Conservation (phyloP, 2,113 vertebrate genomes). For the Rutilus rutilus region DNA sequence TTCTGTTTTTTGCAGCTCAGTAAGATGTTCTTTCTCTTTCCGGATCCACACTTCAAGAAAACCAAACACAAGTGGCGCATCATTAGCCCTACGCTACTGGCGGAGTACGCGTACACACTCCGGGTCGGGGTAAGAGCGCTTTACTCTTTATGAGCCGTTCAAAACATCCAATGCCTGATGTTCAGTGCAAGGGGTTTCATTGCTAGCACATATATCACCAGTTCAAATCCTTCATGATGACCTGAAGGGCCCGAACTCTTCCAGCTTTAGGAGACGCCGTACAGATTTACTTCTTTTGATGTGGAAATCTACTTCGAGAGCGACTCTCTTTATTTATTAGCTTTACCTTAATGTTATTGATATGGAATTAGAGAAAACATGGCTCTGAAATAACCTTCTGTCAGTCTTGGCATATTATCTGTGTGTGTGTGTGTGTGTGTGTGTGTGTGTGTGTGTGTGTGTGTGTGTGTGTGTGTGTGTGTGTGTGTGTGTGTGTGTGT, state of each 20-base stretch:
- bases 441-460: too few relatives aligned
- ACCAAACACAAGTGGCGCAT: constrained; percentile 96
- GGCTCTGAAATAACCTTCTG: too few relatives aligned
- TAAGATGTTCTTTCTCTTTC: constrained; percentile 87
- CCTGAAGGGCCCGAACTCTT: background rate
- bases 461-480: background rate
- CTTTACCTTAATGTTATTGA: background rate
- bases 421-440: background rate
- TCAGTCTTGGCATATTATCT: too few relatives aligned
- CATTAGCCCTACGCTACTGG: constrained; percentile 87
- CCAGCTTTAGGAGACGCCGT: too few relatives aligned
- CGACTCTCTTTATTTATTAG: background rate
- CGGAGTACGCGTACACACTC: constrained; percentile 89
- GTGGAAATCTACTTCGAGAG: background rate
- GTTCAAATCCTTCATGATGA: background rate
- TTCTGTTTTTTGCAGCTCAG: constrained; percentile 66
- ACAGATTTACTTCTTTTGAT: background rate
- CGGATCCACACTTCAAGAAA: constrained; percentile 94
- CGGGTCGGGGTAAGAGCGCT: constrained; percentile 79
- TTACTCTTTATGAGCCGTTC: background rate
- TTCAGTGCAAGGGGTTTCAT: background rate
- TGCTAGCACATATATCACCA: background rate
- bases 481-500: constrained; percentile 14
- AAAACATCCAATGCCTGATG: background rate
- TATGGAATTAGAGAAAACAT: background rate